Percentiles rank a stretch among this genome's conserved stretches.
Conservation (phyloP, 2,888 invertebrate species). For the Volucella inflata region DNA sequence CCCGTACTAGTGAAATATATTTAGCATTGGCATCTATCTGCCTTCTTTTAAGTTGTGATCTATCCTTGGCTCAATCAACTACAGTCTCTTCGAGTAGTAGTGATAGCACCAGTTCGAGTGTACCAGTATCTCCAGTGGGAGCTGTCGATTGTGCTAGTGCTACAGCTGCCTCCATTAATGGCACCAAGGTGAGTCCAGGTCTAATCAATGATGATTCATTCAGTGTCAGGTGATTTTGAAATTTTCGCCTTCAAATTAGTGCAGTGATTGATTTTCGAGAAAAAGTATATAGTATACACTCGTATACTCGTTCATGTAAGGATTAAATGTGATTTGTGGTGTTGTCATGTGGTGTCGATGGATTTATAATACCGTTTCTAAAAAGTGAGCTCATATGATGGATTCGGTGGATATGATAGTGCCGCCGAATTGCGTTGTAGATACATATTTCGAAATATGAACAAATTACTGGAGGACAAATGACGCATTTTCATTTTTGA, state of each 20-base stretch:
- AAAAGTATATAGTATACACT: too few relatives aligned
- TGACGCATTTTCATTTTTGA: too few relatives aligned
- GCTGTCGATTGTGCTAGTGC: conserved; percentile 29
- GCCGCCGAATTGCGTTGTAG: neutral
- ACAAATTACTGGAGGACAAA: too few relatives aligned
- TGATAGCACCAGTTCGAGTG: too few relatives aligned
- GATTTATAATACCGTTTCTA: neutral
- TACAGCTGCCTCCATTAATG: conserved; percentile 12
- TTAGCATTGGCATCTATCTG: conserved; percentile 28
- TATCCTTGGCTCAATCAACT: conserved; percentile 13
- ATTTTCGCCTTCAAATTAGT: neutral
- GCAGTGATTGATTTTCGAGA: conserved; percentile 16
- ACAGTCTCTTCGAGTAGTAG: neutral
- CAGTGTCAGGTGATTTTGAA: conserved; percentile 1
- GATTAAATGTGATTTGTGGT: conserved; percentile 11
- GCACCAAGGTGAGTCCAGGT: conserved; percentile 35
- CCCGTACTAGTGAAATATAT: conserved; percentile 24
- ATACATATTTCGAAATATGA: too few relatives aligned
- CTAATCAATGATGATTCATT: neutral
- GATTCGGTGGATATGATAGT: neutral
- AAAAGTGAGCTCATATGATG: neutral
- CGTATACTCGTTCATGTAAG: too few relatives aligned
- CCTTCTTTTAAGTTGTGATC: conserved; percentile 10
- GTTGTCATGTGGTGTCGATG: conserved; percentile 24
- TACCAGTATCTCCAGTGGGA: neutral